phyloP scores from a whole-genome alignment of 2,888 invertebrate species.

The Luperina testacea region DNA sequence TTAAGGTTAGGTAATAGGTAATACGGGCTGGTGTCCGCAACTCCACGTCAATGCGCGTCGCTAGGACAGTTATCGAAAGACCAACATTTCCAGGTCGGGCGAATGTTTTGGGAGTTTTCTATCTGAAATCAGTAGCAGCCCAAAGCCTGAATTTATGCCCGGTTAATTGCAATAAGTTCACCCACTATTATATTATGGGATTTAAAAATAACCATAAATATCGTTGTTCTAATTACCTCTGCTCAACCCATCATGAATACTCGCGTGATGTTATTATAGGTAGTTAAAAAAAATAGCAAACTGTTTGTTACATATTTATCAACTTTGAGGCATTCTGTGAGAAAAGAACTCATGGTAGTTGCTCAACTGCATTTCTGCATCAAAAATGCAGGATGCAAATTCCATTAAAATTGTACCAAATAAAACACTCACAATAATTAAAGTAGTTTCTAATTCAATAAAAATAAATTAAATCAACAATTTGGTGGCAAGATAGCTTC shows the following conservation, averaged over 20 bases:
- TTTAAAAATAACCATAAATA: not conserved
- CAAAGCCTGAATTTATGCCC: not conserved
- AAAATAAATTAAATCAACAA: constrained; percentile 84
- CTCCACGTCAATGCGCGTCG: too few relatives aligned
- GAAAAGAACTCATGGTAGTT: not conserved
- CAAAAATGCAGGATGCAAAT: not conserved
- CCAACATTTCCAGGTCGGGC: too few relatives aligned
- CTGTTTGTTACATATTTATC: not conserved
- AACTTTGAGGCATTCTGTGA: not conserved
- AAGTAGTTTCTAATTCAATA: constrained; percentile 75
- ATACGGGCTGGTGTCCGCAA: too few relatives aligned
- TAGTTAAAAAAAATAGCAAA: not conserved
- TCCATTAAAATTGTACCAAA: constrained; percentile 23
- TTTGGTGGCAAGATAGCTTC: constrained; percentile 89
- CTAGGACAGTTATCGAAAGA: too few relatives aligned
- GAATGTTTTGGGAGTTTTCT: not conserved
- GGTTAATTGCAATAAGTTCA: not conserved
- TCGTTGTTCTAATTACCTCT: not conserved
- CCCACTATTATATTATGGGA: not conserved
- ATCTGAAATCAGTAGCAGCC: not conserved
- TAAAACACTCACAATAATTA: constrained; percentile 46
- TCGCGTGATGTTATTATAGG: not conserved
- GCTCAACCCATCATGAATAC: not conserved
- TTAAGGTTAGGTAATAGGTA: too few relatives aligned
- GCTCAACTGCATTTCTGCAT: constrained; percentile 4